Conservation (phyloP, 2,113 vertebrate species). For the Pedetes capensis region DNA sequence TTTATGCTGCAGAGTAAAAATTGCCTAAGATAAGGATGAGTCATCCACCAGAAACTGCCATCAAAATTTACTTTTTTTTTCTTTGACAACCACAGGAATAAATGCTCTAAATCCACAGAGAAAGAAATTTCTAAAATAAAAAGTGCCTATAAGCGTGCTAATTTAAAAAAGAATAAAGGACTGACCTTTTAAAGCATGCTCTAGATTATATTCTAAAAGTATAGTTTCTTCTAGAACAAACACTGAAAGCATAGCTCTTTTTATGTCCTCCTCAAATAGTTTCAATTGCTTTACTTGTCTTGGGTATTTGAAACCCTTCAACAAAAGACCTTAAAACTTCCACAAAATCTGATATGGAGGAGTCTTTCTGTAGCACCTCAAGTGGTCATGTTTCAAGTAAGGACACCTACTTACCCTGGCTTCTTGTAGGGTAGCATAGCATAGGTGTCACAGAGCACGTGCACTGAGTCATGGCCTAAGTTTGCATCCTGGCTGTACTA, state of each 20-base stretch:
- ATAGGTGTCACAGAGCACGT: fast-evolving
- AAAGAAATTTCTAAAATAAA: not conserved
- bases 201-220: not conserved
- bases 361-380: not conserved
- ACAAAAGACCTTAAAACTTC: not conserved
- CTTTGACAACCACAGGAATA: not conserved
- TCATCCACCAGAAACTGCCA: not conserved
- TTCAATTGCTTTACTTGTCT: not conserved
- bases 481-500: not conserved
- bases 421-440: not conserved
- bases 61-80: not conserved
- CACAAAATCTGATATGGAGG: not conserved
- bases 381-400: not conserved
- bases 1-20: not conserved
- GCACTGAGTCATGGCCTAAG: not conserved
- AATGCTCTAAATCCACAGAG: not conserved
- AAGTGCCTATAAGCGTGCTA: not conserved
- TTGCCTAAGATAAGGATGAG: not conserved
- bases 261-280: not conserved
- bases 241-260: not conserved
- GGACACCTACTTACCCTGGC: no score
- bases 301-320: not conserved
- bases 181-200: not conserved
- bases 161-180: not conserved
- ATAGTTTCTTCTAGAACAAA: not conserved